Evolutionary conservation across 2,888 invertebrate genomes (phyloP).

Genomic region (Terebella lapidaria): DNA sequence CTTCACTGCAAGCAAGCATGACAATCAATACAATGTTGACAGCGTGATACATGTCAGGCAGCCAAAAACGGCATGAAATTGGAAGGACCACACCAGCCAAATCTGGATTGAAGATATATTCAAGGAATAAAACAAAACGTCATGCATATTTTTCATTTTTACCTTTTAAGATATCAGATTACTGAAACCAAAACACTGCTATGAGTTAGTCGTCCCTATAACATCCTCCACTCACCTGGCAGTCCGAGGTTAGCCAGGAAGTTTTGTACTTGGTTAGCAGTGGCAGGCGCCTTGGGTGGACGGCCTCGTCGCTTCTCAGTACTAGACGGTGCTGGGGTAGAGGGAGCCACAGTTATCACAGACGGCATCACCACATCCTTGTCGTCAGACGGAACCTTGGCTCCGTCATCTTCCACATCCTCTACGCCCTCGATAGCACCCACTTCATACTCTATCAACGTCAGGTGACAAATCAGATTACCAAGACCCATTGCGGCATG

Average conservation of each 20-base stretch:
- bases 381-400: slow-evolving; percentile 18
- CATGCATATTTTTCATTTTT: too few species aligned
- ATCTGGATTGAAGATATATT: too few species aligned
- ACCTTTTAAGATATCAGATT: too few species aligned
- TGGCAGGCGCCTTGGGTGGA: slow-evolving; percentile 4
- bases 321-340: neutral
- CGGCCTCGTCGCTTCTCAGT: slow-evolving; percentile 21
- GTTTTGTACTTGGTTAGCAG: slow-evolving; percentile 20
- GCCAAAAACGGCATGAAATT: too few species aligned
- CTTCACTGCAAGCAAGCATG: slow-evolving; percentile 38
- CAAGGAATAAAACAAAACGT: too few species aligned
- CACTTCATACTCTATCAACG: slow-evolving; percentile 47
- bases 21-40: too few species aligned
- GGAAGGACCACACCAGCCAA: too few species aligned
- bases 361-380: slow-evolving; percentile 5
- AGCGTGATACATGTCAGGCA: too few species aligned
- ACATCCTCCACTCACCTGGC: slow-evolving; percentile 14
- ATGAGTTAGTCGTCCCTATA: too few species aligned
- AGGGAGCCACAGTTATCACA: neutral
- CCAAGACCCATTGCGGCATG: too few species aligned
- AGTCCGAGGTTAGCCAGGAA: slow-evolving; percentile 22
- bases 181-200: too few species aligned
- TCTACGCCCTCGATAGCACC: slow-evolving; percentile 35
- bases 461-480: neutral
- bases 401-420: slow-evolving; percentile 23